phyloP scores from a whole-genome alignment of 2,797 vertebrate genomes.

The Sardinella longiceps region DNA sequence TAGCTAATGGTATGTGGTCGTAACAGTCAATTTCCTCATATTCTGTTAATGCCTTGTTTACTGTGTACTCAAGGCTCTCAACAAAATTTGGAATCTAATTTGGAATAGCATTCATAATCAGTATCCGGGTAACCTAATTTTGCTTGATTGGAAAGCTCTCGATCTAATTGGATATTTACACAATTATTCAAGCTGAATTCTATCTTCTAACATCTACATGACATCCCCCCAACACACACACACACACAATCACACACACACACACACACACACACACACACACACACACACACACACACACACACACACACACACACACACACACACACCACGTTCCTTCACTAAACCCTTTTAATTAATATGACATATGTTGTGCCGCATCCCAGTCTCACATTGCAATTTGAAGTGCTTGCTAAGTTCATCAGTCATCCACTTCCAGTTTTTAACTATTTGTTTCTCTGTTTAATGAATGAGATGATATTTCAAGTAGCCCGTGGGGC shows the following conservation, averaged over 20 bases:
- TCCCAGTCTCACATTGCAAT: background rate
- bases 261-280: background rate
- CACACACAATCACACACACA: background rate
- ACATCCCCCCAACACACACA: background rate
- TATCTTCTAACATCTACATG: background rate
- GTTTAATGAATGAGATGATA: background rate
- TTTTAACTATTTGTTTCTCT: background rate
- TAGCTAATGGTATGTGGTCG: background rate
- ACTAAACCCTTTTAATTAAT: background rate
- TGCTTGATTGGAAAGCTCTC: conserved; percentile 16
- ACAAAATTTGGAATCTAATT: background rate
- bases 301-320: background rate
- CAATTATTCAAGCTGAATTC: conserved; percentile 17
- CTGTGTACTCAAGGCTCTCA: background rate
- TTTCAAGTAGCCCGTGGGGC: background rate
- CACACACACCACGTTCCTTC: background rate
- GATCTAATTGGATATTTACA: conserved; percentile 20
- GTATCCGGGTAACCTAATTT: conserved; percentile 20
- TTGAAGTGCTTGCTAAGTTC: background rate
- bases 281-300: too few species aligned
- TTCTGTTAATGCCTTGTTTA: conserved; percentile 12
- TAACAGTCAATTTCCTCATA: background rate
- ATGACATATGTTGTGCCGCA: background rate
- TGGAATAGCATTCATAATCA: background rate
- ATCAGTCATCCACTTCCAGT: background rate